Evolutionary conservation across 2,888 invertebrate species (phyloP), one percentile per base, ranked within the genome.

Genomic region (Drosophila kokeensis): DNA sequence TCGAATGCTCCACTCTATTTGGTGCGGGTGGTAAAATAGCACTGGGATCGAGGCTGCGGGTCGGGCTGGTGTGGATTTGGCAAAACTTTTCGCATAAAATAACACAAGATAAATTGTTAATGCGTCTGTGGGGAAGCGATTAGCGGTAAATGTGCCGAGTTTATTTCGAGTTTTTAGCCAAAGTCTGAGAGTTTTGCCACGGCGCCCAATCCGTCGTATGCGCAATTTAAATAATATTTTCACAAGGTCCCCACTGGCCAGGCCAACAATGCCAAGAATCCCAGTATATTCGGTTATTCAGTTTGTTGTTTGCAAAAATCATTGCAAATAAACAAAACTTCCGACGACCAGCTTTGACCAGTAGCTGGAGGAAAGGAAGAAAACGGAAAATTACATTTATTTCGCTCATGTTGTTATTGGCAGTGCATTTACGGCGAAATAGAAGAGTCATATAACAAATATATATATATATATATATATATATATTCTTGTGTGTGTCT

Each of bases 51-150:
- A 1, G 18, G 13, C 7, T 27, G 57, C 50, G 57, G 59, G 50
- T 63, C 40, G 38, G 27, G 0, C 32, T 45, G 45, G 21, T 45
- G 45, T 24, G 45, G 32, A 45, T 67, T 54, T 57, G 48, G 68
- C 68, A 63, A 89, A 88, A 89, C 64, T 88, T 88, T 88, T 86
- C 88, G 78, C 82, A 89, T 91, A 90, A 91, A 89, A 91, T 85
- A 87, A 81, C 79, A 77, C 74, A 91, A 91, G 89, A 89, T 89
- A 89, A 90, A 90, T 91, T 90, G 89, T 89, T 89, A 91, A 90
- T 91, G 91, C 82, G 89, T 89, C 90, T 91, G 83, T 87, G 78
- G 89, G 89, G 89, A 91, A 82, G 87, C 89, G 91, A 91, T 89
- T 89, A 89, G 91, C 82, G 87, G 87, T 82, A 82, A 91, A 89